Conservation (phyloP, 2,113 vertebrate species). For the Prietella phreatophila region DNA sequence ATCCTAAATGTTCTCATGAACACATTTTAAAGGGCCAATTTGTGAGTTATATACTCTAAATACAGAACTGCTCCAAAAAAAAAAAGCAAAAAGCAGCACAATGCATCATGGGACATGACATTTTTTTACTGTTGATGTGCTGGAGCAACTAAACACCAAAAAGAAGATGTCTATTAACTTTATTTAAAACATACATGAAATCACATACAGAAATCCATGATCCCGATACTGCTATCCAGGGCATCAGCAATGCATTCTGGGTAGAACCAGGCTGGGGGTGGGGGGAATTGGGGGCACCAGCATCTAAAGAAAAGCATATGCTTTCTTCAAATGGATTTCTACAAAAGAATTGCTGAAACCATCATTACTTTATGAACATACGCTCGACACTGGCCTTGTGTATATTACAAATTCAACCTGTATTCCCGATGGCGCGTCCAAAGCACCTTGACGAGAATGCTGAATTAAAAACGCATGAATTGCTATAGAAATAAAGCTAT, state of each 20-base stretch:
- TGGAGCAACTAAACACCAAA: neutral
- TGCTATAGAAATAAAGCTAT: conserved; percentile 39
- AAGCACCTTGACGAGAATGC: neutral
- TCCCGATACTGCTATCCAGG: neutral
- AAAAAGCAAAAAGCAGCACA: conserved; percentile 16
- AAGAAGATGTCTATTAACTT: neutral
- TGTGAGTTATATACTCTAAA: neutral
- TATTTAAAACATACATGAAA: conserved; percentile 24
- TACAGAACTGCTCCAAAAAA: conserved; percentile 20
- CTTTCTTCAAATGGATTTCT: neutral
- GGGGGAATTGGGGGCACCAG: neutral
- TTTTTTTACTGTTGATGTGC: conserved; percentile 2
- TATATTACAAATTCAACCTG: conserved; percentile 9
- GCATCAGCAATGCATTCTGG: conserved; percentile 15
- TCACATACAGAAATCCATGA: conserved; percentile 15
- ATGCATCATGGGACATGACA: conserved; percentile 31
- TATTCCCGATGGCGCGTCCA: neutral
- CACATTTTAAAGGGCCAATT: neutral
- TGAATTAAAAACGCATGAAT: conserved; percentile 13
- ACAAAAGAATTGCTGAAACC: neutral
- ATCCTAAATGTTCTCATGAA: neutral
- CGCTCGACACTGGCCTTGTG: neutral
- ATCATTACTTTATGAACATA: neutral
- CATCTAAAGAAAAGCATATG: neutral
- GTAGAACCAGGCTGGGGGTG: neutral